A percentile compares a stretch with the other conserved stretches of the same genome.
Conservation (phyloP, 2,888 invertebrate genomes). For the Camptogramma bilineatum region DNA sequence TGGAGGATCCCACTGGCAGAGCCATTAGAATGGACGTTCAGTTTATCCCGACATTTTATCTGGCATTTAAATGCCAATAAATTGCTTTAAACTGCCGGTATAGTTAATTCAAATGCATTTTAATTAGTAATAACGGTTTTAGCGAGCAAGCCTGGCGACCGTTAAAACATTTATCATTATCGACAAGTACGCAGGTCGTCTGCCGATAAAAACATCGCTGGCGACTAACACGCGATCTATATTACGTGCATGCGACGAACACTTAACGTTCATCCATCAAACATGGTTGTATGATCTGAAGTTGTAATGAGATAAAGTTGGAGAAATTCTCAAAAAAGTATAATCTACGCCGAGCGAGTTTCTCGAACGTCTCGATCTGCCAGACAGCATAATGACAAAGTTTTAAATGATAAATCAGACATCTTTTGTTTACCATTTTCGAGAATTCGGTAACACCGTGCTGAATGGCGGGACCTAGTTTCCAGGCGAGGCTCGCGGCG, state of each 20-base stretch:
- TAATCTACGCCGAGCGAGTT: not conserved
- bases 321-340: not conserved
- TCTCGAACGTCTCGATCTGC: constrained; percentile 3
- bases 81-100: not conserved
- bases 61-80: no score
- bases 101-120: not conserved
- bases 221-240: constrained; percentile 2
- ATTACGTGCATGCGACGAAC: constrained; percentile 11
- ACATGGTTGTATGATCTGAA: constrained; percentile 2
- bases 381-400: constrained; percentile 36
- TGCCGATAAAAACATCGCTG: constrained; percentile 9
- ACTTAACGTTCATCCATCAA: constrained; percentile 4
- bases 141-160: not conserved
- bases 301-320: not conserved
- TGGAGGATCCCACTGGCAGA: no score
- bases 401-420: constrained; percentile 53
- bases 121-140: not conserved
- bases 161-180: constrained; percentile 3
- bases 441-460: constrained; percentile 55
- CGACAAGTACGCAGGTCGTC: constrained; percentile 5
- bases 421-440: constrained; percentile 61
- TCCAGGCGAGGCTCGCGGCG: constrained; percentile 35
- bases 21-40: no score
- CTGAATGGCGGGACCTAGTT: constrained; percentile 46
- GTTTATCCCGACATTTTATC: no score